Conservation (phyloP, 1,140 invertebrate species). For the Megalopta genalis region DNA sequence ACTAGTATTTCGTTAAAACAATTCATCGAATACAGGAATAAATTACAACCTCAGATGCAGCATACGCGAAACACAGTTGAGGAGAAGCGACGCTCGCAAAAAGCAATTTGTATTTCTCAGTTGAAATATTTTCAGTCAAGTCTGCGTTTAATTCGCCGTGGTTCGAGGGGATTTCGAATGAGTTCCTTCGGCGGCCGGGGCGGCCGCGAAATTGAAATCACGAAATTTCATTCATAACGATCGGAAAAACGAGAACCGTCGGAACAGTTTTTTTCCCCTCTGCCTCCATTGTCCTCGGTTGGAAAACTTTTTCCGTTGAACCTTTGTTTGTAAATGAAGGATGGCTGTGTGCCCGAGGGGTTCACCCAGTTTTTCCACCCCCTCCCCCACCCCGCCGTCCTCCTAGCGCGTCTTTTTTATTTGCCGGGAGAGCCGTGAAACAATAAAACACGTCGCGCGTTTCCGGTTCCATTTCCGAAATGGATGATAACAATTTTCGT, state of each 20-base stretch:
- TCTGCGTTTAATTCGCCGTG: too few relatives aligned
- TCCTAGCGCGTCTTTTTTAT: too few relatives aligned
- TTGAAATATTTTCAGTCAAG: too few relatives aligned
- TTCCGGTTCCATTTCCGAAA: constrained; percentile 14
- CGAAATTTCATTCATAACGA: constrained; percentile 24
- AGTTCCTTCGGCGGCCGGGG: not conserved
- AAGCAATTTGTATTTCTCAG: too few relatives aligned
- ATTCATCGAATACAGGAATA: too few relatives aligned
- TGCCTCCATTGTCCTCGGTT: constrained; percentile 29
- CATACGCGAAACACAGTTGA: too few relatives aligned
- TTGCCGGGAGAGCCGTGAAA: constrained; percentile 1
- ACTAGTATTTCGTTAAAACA: too few relatives aligned
- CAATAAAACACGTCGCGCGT: constrained; percentile 31
- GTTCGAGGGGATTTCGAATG: not conserved
- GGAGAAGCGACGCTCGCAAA: too few relatives aligned
- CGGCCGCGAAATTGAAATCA: not conserved
- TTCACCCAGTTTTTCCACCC: constrained; percentile 24
- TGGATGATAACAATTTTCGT: not conserved
- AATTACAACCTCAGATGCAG: too few relatives aligned
- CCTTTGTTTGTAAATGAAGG: constrained; percentile 47
- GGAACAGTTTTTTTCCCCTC: constrained; percentile 9
- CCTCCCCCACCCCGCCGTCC: too few relatives aligned
- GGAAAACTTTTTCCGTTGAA: constrained; percentile 29
- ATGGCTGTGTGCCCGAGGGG: constrained; percentile 11
- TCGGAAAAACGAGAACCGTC: not conserved